These are phyloP conservation scores for Ladona fulva DNA, from an alignment of 1,140 invertebrate species.

Conservation along the genomic window DNA sequence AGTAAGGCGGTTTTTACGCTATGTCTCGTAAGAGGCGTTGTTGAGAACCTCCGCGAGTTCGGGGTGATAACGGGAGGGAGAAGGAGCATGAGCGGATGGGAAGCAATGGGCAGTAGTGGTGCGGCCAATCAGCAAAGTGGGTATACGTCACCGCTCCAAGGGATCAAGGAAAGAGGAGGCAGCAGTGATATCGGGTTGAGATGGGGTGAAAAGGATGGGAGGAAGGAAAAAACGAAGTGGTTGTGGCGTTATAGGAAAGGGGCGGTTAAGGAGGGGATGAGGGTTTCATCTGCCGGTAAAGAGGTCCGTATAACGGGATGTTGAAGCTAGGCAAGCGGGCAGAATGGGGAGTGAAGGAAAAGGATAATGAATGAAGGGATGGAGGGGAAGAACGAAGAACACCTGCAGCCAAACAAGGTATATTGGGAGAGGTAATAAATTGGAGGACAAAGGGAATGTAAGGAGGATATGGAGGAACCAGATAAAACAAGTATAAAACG, in stretches of 20 bases:
- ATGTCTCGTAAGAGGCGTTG: too few species aligned
- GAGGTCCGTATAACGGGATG: not conserved
- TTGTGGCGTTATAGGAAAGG: not conserved
- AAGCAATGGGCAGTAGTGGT: not conserved
- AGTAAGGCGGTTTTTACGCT: too few species aligned
- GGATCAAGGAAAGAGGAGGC: not conserved
- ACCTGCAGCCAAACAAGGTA: not conserved
- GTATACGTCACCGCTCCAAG: not conserved
- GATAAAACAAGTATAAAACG: too few species aligned
- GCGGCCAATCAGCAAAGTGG: not conserved
- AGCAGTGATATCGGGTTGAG: not conserved
- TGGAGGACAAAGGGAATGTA: not conserved
- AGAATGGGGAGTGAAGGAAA: not conserved
- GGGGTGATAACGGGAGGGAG: not conserved
- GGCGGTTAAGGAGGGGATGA: not conserved
- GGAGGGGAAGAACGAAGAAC: not conserved
- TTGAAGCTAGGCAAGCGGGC: not conserved
- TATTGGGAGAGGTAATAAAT: not conserved
- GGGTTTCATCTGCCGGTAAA: not conserved
- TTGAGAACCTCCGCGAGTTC: too few species aligned
- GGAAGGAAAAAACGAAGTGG: not conserved
- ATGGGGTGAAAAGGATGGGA: not conserved
- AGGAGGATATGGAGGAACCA: not conserved
- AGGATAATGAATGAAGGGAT: not conserved
- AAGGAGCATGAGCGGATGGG: not conserved